Evolutionary conservation across 2,888 invertebrate genomes (phyloP), one percentile per base, ranked within the genome.

Genomic region (Cantharis flavilabris): DNA sequence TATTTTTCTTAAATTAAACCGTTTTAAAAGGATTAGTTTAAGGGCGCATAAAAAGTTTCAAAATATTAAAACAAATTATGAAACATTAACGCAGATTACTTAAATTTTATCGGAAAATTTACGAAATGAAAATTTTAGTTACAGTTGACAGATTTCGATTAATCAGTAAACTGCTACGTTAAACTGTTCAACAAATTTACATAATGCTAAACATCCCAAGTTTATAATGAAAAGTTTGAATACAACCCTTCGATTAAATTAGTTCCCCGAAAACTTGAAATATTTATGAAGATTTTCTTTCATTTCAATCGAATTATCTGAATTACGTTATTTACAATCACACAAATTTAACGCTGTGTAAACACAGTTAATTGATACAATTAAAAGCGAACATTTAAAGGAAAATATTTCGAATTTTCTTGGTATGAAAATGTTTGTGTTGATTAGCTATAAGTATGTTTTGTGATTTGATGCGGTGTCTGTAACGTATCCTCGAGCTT

Each of bases 201-300:
- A 73, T 73, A 73, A 73, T 73, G 49, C 67, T 30, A 73, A 69
- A 69, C 62, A 49, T 67, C 20, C 23, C 9, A 73, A 73, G 67
- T 73, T 73, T 67, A 30, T 33, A 67, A 67, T 67, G 30, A 64
- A 63, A 67, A 67, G 26, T 67, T 67, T 67, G 18, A 67, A 67
- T 67, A 67, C 65, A 67, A 67, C 26, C 65, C 65, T 67, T 67
- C 26, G 49, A 49, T 49, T 49, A 49, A 49, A 49, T 49, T 49
- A 49, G 49, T 49, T 49, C n/a, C 7, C 49, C n/a, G 49, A 49
- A 49, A 49, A 49, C 49, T 49, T 49, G 49, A 49, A 49, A 49
- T 49, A 49, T 49, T 49, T 49, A 49, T 49, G n/a, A 49, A 49
- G 49, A 49, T 49, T 49, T 49, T 49, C 49, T 49, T 49, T 49